Conservation (phyloP, 2,888 invertebrate genomes). For the Apoderus coryli region DNA sequence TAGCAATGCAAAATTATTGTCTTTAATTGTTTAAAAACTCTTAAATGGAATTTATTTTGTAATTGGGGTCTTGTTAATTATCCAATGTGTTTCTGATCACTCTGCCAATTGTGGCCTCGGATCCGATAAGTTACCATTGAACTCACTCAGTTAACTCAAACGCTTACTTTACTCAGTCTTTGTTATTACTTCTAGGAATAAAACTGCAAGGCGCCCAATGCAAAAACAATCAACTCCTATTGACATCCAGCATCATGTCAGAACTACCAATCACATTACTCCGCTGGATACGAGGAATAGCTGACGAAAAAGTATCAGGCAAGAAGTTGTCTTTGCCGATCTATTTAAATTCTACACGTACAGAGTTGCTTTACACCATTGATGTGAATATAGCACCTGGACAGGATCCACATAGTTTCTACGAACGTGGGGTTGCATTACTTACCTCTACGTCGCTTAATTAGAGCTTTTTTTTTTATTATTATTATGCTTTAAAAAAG, state of each 20-base stretch:
- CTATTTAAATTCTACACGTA: slow-evolving; percentile 91
- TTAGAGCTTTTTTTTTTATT: slow-evolving; percentile 34
- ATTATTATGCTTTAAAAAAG: neutral
- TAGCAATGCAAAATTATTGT: too few relatives aligned
- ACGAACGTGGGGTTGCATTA: slow-evolving; percentile 94
- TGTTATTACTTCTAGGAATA: slow-evolving; percentile 48
- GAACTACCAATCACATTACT: slow-evolving; percentile 82
- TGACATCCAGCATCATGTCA: slow-evolving; percentile 90
- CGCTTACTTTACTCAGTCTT: too few relatives aligned
- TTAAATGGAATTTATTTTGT: too few relatives aligned
- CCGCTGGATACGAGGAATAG: slow-evolving; percentile 54
- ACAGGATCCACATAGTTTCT: slow-evolving; percentile 91
- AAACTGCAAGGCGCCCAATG: slow-evolving; percentile 95
- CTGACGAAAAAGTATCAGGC: slow-evolving; percentile 33
- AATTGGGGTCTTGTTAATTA: too few relatives aligned
- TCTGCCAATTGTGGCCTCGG: too few relatives aligned
- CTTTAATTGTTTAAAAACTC: too few relatives aligned
- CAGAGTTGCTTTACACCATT: slow-evolving; percentile 88
- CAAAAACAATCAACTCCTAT: slow-evolving; percentile 73
- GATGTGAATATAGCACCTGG: slow-evolving; percentile 84
- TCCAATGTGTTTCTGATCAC: too few relatives aligned
- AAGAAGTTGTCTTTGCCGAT: slow-evolving; percentile 83
- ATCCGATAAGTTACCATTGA: too few relatives aligned
- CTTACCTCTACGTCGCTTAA: slow-evolving; percentile 86
- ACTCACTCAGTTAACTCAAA: too few relatives aligned